Percentiles rank a stretch among this genome's conserved stretches.
phyloP scores from a whole-genome alignment of 1,140 invertebrate genomes.

The Marisa cornuarietis region DNA sequence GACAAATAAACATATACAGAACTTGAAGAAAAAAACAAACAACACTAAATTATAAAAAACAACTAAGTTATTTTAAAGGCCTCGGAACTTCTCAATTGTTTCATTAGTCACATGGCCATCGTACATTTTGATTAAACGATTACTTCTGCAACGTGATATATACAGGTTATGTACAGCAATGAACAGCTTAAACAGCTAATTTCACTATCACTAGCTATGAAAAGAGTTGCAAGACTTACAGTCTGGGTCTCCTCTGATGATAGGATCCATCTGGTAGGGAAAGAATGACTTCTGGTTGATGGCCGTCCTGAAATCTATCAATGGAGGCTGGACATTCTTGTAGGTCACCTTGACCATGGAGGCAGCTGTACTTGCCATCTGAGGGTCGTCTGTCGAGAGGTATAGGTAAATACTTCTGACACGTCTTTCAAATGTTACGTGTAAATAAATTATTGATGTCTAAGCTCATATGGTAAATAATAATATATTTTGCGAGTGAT shows the following conservation, averaged over 20 bases:
- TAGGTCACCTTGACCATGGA: slow-evolving; percentile 75
- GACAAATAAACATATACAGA: too few species aligned
- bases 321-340: slow-evolving; percentile 66
- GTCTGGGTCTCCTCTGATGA: slow-evolving; percentile 50
- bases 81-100: too few species aligned
- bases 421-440: neutral
- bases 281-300: slow-evolving; percentile 46
- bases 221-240: slow-evolving; percentile 27
- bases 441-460: neutral
- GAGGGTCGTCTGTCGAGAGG: slow-evolving; percentile 1
- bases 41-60: too few species aligned
- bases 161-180: too few species aligned
- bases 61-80: too few species aligned
- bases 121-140: too few species aligned
- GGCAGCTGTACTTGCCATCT: slow-evolving; percentile 71
- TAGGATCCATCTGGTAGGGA: slow-evolving; percentile 33
- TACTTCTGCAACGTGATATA: too few species aligned
- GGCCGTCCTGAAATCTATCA: slow-evolving; percentile 66
- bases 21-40: too few species aligned
- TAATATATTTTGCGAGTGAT: too few species aligned
- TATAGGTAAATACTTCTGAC: neutral
- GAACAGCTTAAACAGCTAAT: too few species aligned
- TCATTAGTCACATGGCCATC: too few species aligned
- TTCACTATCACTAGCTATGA: neutral
- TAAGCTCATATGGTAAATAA: neutral